These are phyloP conservation scores for Sebastiscus tertius DNA, from an alignment of 2,797 vertebrate genomes.

Conservation along the genomic window DNA sequence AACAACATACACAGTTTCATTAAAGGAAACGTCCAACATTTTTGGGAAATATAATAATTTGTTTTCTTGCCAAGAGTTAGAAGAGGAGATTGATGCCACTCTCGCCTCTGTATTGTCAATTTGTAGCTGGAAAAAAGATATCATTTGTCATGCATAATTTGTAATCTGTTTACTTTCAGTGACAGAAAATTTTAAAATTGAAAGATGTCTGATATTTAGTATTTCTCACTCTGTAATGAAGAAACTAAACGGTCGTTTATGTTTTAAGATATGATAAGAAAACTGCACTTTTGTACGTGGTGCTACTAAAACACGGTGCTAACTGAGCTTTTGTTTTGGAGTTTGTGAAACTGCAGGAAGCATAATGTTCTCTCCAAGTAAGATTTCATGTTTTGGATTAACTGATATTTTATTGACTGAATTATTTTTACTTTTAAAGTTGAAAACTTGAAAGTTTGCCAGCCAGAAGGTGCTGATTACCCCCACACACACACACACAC, in stretches of 20 bases:
- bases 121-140: neutral
- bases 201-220: neutral
- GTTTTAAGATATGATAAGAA: neutral
- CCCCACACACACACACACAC: no score
- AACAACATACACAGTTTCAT: neutral
- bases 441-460: neutral
- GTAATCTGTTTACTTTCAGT: neutral
- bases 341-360: neutral
- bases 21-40: neutral
- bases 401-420: neutral
- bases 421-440: neutral
- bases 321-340: neutral
- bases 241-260: neutral
- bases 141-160: neutral
- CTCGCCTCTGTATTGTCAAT: no score
- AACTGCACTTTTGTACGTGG: neutral
- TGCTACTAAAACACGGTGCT: constrained; percentile 41
- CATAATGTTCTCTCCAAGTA: neutral
- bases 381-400: neutral
- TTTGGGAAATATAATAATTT: no score
- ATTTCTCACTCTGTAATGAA: neutral
- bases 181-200: neutral
- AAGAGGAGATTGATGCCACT: no score
- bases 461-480: neutral
- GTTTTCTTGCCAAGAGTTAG: no score